Conservation (phyloP, 2,888 invertebrate species). For the Stegophylla sp. region DNA sequence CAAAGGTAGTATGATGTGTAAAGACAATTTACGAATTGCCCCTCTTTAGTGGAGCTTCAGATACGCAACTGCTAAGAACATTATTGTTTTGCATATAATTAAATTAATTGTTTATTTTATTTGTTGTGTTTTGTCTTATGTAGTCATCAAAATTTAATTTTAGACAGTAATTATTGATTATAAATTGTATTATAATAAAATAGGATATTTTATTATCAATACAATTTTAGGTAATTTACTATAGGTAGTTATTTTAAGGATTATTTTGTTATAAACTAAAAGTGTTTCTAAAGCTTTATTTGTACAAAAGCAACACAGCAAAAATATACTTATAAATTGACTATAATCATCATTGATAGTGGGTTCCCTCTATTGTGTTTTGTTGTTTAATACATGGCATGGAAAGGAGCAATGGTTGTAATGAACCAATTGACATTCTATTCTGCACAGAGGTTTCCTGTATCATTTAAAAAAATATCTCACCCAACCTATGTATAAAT, state of each 20-base stretch:
- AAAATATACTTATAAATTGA: conserved; percentile 30
- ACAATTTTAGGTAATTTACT: too few relatives aligned
- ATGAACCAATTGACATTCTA: background rate
- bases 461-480: conserved; percentile 22
- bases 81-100: background rate
- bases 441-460: background rate
- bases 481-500: background rate
- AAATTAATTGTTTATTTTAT: background rate
- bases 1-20: too few relatives aligned
- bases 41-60: too few relatives aligned
- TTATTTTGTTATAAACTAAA: background rate
- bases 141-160: too few relatives aligned
- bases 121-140: too few relatives aligned
- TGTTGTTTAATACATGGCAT: background rate
- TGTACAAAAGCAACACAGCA: background rate
- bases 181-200: too few relatives aligned
- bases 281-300: conserved; percentile 13
- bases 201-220: too few relatives aligned
- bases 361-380: background rate
- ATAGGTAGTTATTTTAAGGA: too few relatives aligned
- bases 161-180: too few relatives aligned
- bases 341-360: background rate
- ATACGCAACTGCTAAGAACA: background rate
- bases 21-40: too few relatives aligned
- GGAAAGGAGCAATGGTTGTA: background rate